Evolutionary conservation across 1,140 invertebrate genomes (phyloP).

Genomic region (Sinonovacula constricta): DNA sequence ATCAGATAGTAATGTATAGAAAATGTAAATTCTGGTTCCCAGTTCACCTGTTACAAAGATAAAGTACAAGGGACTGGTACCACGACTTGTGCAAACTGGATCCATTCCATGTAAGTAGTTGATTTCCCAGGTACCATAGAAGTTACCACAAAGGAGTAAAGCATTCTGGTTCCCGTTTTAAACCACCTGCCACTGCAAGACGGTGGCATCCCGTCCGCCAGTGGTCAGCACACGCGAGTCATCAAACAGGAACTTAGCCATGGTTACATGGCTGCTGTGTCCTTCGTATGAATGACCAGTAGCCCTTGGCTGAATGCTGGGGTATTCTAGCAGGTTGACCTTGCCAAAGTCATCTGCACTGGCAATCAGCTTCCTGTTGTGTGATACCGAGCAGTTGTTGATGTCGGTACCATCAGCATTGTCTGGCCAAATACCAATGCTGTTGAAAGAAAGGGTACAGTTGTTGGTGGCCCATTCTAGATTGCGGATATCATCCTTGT

Average conservation of each 20-base stretch:
- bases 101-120: too few species aligned
- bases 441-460: conserved; percentile 88
- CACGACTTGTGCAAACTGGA: too few species aligned
- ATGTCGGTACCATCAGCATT: conserved; percentile 95
- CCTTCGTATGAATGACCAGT: conserved; percentile 88
- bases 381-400: conserved; percentile 86
- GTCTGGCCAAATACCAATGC: conserved; percentile 90
- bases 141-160: too few species aligned
- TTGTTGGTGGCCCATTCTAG: conserved; percentile 89
- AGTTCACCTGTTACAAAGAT: too few species aligned
- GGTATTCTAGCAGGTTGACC: conserved; percentile 92
- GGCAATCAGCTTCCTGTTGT: conserved; percentile 85
- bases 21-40: too few species aligned
- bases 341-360: conserved; percentile 95
- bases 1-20: too few species aligned
- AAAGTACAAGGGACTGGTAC: too few species aligned
- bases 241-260: conserved; percentile 81
- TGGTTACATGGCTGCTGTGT: conserved; percentile 94
- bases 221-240: conserved; percentile 89
- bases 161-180: conserved; percentile 43
- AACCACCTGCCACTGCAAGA: conserved; percentile 89
- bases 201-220: conserved; percentile 91
- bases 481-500: conserved; percentile 87
- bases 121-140: too few species aligned
- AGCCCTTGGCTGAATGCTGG: conserved; percentile 90